Evolutionary conservation across 2,888 invertebrate genomes (phyloP).

Genomic region (Agonopterix subpropinquella): DNA sequence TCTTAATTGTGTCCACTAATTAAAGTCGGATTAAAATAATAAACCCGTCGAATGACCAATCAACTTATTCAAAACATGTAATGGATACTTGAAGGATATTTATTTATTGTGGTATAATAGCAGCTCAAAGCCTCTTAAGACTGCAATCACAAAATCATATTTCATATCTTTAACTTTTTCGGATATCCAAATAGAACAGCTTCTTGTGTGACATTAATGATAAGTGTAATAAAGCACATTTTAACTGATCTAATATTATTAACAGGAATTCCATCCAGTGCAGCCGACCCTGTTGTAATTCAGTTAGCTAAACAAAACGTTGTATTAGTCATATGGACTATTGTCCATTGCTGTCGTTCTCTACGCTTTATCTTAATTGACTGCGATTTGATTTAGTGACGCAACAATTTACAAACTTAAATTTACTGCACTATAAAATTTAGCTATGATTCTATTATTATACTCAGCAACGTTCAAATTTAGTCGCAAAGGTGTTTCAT

Average conservation of each 20-base stretch:
- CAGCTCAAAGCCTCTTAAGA: too few relatives aligned
- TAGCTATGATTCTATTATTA: slow-evolving; percentile 10
- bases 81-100: too few relatives aligned
- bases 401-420: slow-evolving; percentile 37
- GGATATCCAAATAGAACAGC: too few relatives aligned
- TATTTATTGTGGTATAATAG: too few relatives aligned
- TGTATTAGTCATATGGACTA: slow-evolving; percentile 65
- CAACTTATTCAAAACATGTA: too few relatives aligned
- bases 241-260: slow-evolving; percentile 25
- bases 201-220: too few relatives aligned
- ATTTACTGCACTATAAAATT: slow-evolving; percentile 15
- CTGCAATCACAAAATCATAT: too few relatives aligned
- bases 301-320: slow-evolving; percentile 65
- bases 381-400: slow-evolving; percentile 69
- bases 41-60: too few relatives aligned
- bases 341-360: slow-evolving; percentile 64
- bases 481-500: slow-evolving; percentile 19
- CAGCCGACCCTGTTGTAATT: slow-evolving; percentile 42
- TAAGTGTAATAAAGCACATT: not conserved
- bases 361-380: slow-evolving; percentile 72
- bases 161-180: too few relatives aligned
- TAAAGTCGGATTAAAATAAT: too few relatives aligned
- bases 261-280: slow-evolving; percentile 47
- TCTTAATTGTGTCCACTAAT: too few relatives aligned
- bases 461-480: slow-evolving; percentile 22